Evolutionary conservation across 2,797 vertebrate species (phyloP).

Genomic region (Balearica regulorum): DNA sequence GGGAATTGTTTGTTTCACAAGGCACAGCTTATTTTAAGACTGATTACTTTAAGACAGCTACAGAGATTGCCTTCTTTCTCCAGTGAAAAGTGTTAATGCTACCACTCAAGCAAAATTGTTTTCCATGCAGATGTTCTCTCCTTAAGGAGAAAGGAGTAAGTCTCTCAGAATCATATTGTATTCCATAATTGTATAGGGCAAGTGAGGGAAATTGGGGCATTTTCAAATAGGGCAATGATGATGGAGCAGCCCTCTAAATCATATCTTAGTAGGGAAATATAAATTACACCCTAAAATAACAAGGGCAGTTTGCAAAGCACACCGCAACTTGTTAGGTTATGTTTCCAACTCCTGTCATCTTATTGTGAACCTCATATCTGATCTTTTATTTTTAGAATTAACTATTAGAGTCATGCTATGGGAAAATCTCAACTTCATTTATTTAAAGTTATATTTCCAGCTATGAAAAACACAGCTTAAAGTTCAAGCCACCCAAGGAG

Average conservation of each 20-base stretch:
- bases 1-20: neutral
- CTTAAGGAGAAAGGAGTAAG: neutral
- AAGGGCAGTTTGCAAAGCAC: neutral
- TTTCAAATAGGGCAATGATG: neutral
- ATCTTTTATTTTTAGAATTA: neutral
- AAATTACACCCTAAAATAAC: neutral
- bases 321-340: neutral
- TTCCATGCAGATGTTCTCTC: neutral
- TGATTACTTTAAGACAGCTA: neutral
- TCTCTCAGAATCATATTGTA: neutral
- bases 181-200: neutral
- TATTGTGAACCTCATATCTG: accelerated
- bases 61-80: neutral
- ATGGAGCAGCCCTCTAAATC: neutral
- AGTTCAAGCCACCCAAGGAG: neutral
- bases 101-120: neutral
- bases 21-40: neutral
- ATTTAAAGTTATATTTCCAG: neutral
- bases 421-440: neutral
- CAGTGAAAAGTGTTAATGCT: neutral
- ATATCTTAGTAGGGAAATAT: neutral
- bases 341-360: neutral
- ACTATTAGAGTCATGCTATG: neutral
- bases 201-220: neutral
- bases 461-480: neutral